Base-by-base conservation (phyloP, 2,888 invertebrate species). In the Priapulus caudatus region DNA sequence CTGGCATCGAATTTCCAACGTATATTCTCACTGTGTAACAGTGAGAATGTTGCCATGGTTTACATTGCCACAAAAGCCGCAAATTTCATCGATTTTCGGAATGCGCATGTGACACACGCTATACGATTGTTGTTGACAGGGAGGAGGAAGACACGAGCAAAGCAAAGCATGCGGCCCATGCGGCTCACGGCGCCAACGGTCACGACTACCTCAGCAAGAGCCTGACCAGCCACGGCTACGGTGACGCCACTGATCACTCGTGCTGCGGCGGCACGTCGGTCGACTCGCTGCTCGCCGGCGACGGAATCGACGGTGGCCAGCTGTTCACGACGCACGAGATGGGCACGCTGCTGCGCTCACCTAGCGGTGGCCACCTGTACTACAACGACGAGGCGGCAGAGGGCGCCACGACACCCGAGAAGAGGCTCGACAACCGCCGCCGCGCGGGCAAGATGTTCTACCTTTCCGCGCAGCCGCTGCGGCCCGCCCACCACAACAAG, bases 151-250 rank as follows among this genome's bases (percentile, higher is more conserved):
- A n/a, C n/a, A n/a, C n/a, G n/a, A n/a, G n/a, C n/a, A n/a, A n/a
- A n/a, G n/a, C n/a, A n/a, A n/a, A n/a, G n/a, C n/a, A n/a, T n/a
- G n/a, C n/a, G n/a, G n/a, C n/a, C n/a, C n/a, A n/a, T n/a, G n/a
- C n/a, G n/a, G n/a, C n/a, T n/a, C n/a, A n/a, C n/a, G n/a, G n/a
- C n/a, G n/a, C n/a, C n/a, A n/a, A n/a, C n/a, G n/a, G n/a, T n/a
- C n/a, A n/a, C n/a, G 33, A 33, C n/a, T 33, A 33, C 33, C 33
- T 33, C n/a, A 33, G 33, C 33, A 33, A 33, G n/a, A 33, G 33
- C n/a, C 33, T 33, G 10, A 33, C 33, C 10, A 10, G 10, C 10
- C 33, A 10, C n/a, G 33, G 33, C 10, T 33, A 33, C 33, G n/a
- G n/a, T n/a, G n/a, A 33, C 10, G n/a, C 10, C n/a, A 33, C 10